Conservation (phyloP, 2,797 vertebrate species). For the Cynodonichthys magdalenae region DNA sequence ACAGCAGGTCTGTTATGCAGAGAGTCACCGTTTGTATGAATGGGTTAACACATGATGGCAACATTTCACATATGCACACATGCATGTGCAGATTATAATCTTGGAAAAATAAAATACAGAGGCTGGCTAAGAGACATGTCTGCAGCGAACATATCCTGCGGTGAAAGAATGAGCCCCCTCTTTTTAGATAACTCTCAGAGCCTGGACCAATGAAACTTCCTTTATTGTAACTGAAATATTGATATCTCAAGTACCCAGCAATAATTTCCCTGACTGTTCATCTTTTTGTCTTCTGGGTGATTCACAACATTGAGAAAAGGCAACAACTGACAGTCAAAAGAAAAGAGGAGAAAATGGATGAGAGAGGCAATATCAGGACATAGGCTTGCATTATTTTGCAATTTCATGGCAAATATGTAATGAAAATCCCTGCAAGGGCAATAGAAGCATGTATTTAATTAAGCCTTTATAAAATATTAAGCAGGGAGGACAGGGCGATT, state of each 20-base stretch:
- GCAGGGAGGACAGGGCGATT: slow-evolving; percentile 67
- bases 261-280: slow-evolving; percentile 70
- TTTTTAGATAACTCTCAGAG: slow-evolving; percentile 57
- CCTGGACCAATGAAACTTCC: slow-evolving; percentile 65
- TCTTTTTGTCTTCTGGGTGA: slow-evolving; percentile 79
- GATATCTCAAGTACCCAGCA: slow-evolving; percentile 67
- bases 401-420: slow-evolving; percentile 85
- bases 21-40: slow-evolving; percentile 40
- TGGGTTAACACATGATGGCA: slow-evolving; percentile 54
- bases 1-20: not conserved
- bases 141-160: slow-evolving; percentile 37
- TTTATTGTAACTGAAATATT: slow-evolving; percentile 85
- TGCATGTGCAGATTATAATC: slow-evolving; percentile 44
- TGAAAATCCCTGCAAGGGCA: slow-evolving; percentile 81
- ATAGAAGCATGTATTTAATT: slow-evolving; percentile 85
- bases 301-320: slow-evolving; percentile 67
- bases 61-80: slow-evolving; percentile 35
- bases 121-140: slow-evolving; percentile 16
- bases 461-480: slow-evolving; percentile 86
- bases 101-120: slow-evolving; percentile 28
- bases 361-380: slow-evolving; percentile 73
- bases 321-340: slow-evolving; percentile 60
- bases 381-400: slow-evolving; percentile 74
- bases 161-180: slow-evolving; percentile 46
- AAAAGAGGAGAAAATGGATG: slow-evolving; percentile 46